Conservation (phyloP, 1,140 invertebrate genomes). For the Sminthurinus signatus region DNA sequence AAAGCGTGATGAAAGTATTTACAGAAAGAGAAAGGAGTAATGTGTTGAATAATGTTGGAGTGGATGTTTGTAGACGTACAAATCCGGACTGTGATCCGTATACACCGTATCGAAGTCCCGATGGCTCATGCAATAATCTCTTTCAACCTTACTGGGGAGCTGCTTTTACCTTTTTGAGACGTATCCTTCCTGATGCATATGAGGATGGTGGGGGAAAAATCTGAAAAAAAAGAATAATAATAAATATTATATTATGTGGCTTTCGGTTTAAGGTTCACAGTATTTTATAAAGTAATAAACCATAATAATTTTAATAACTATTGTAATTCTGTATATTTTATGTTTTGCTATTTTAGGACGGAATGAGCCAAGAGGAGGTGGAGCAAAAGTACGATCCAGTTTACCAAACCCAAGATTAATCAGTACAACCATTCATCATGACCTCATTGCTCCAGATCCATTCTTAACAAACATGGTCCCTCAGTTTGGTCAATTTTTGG, state of each 20-base stretch:
- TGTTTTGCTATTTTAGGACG: no score
- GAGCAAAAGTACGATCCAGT: constrained; percentile 53
- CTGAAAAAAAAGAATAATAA: no score
- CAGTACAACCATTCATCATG: constrained; percentile 81
- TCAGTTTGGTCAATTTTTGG: constrained; percentile 58
- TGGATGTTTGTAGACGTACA: neutral
- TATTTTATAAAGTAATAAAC: neutral
- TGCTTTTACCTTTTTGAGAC: constrained; percentile 52
- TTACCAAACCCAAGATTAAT: constrained; percentile 73
- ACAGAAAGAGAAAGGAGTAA: no score
- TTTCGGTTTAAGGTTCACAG: no score
- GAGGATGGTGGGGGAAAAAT: constrained; percentile 51
- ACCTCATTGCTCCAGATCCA: constrained; percentile 82
- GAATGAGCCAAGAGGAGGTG: constrained; percentile 46
- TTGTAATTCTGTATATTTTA: no score
- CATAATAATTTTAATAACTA: neutral
- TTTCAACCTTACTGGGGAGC: constrained; percentile 53
- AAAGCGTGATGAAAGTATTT: neutral
- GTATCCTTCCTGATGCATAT: constrained; percentile 54
- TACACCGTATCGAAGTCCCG: constrained; percentile 46
- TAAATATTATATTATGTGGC: no score
- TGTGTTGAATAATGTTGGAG: neutral
- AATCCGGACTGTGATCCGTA: neutral
- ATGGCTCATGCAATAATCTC: constrained; percentile 52
- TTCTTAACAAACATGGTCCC: constrained; percentile 82